Evolutionary conservation across 2,888 invertebrate genomes (phyloP).

Genomic region (Cylindroiulus punctatus): DNA sequence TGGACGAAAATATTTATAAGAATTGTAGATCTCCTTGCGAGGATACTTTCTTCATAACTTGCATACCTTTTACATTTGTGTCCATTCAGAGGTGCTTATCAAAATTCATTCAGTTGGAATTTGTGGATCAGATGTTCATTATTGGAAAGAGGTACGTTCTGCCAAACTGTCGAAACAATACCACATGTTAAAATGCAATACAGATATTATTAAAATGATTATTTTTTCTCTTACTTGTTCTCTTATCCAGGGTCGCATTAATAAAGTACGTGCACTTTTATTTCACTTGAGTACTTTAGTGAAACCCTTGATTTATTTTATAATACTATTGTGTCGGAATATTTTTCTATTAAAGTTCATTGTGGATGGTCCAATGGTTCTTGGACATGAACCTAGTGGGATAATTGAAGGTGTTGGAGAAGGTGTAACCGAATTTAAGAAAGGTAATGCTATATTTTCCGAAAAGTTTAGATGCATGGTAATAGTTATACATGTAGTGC

Average conservation of each 20-base stretch:
- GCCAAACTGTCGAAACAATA: too few species aligned
- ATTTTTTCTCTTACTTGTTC: not conserved
- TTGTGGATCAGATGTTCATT: conserved; percentile 94
- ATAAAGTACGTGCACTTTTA: not conserved
- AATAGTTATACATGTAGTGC: too few species aligned
- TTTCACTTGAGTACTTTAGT: not conserved
- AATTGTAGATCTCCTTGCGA: too few species aligned
- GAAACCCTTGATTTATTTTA: not conserved
- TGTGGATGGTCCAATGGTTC: conserved; percentile 87
- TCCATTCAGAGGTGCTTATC: conserved; percentile 79
- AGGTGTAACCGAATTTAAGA: conserved; percentile 69
- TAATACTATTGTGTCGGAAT: not conserved
- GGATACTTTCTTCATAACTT: not conserved
- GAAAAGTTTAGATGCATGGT: too few species aligned
- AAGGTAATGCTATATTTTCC: conserved; percentile 66
- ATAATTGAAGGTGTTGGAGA: conserved; percentile 74
- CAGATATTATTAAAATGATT: not conserved
- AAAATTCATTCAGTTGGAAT: conserved; percentile 95
- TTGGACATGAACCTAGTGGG: conserved; percentile 88
- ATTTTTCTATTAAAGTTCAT: conserved; percentile 70
- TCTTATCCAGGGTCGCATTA: not conserved
- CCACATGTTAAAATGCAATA: not conserved
- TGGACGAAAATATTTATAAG: too few species aligned
- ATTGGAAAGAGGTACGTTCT: conserved; percentile 78
- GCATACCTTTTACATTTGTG: conserved; percentile 60